These are phyloP conservation scores for Asarcornis scutulata DNA, from an alignment of 2,113 vertebrate genomes.

Conservation along the genomic window DNA sequence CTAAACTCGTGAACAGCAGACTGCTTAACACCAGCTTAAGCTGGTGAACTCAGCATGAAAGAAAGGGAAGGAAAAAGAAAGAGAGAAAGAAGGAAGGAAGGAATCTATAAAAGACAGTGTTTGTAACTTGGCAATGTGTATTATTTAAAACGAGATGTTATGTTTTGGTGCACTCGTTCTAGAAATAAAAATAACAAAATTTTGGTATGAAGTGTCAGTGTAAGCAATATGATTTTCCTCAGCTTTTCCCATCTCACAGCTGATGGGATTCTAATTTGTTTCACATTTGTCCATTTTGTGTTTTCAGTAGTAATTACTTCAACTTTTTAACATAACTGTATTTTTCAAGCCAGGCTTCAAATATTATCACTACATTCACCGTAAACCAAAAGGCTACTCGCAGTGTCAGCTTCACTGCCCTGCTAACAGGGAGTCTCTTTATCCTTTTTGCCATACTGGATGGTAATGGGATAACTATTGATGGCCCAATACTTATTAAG, in stretches of 20 bases:
- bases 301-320: not conserved
- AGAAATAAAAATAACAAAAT: not conserved
- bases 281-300: not conserved
- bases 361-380: not conserved
- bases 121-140: not conserved
- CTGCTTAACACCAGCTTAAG: not conserved
- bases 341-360: slow-evolving; percentile 15
- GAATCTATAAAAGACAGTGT: not conserved
- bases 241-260: not conserved
- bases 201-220: not conserved
- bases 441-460: slow-evolving; percentile 34
- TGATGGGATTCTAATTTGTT: not conserved
- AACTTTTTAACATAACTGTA: not conserved
- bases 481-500: slow-evolving; percentile 42
- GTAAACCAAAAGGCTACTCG: not conserved
- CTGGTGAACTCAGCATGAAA: slow-evolving; percentile 30
- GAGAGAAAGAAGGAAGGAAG: not conserved
- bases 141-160: not conserved
- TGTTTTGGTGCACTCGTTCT: not conserved
- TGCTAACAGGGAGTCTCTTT: not conserved
- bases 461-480: slow-evolving; percentile 45
- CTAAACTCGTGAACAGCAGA: slow-evolving; percentile 24
- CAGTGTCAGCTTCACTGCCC: slow-evolving; percentile 34
- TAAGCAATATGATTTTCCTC: not conserved
- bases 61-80: not conserved